Base-by-base conservation (phyloP, 2,888 invertebrate genomes). In the Tetranychus piercei region DNA sequence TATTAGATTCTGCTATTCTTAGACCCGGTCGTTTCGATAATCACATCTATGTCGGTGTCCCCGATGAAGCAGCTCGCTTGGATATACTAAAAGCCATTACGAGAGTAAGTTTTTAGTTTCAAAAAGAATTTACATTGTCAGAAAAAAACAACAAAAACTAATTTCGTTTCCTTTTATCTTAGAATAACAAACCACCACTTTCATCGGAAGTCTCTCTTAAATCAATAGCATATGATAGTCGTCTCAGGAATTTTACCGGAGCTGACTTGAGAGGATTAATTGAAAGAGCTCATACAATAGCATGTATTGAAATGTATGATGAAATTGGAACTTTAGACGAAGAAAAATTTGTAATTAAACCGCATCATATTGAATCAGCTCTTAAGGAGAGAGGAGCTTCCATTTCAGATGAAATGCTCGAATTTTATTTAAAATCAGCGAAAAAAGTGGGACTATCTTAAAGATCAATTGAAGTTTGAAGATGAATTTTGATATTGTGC, bases 1-100 rank as follows among this genome's bases (percentile, higher is more conserved):
- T 95, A 34, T 89, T 99, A 75, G 97, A 99, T 83, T 91, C 94
- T 4, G 97, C 97, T 0, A 89, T 99, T 66, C 83, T 97, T 77
- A 85, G 94, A 80, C 90, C 90, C 0, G 97, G 97, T 0, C 87
- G 96, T 78, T 85, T 96, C 76, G 94, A 94, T 81, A 90, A 92
- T 81, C 88, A 92, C 75, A 85, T 95, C 76, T 94, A 90, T 81
- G 92, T 96, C 1, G 94, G 92, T 1, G 85, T 99, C 80, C 97
- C 97, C 0, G 86, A 86, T 4, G 83, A 86, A 4, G 83, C 85
- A 15, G 96, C 94, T 81, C 86, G 96, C 76, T 85, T 87, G 0
- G 95, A 95, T 79, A 97, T 99, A 79, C 84, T 99, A 22, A 86
- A 86, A 79, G 91, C 94, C 65, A 85, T 94, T 1, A 94, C 94